Evolutionary conservation across 2,797 vertebrate species (phyloP), one percentile per base, ranked within the genome.

Genomic region (Eidolon dupreanum): DNA sequence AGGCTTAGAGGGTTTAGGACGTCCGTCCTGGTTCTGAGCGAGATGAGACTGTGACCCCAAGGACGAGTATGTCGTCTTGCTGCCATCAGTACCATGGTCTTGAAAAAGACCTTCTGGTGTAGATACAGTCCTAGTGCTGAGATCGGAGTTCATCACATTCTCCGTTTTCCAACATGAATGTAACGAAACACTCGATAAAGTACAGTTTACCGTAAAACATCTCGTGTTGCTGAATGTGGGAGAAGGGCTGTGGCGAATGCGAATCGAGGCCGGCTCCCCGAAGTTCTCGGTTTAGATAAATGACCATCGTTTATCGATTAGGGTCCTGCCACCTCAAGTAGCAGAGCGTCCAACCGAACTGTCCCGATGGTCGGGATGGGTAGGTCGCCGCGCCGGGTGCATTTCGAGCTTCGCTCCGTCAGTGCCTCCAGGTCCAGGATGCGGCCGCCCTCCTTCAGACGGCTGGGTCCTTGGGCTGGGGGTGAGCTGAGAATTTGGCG

Each of bases 1-100:
- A 28, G 36, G 9, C 43, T 28, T 1, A 0, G 51, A 9, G 28
- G 36, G 12, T 26, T 1, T 7, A 1, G 3, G 33, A 13, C 26
- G 9, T 36, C 8, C 17, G 17, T 20, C 59, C 36, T 4, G 10
- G 49, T 24, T 11, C 6, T 1, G 0, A 2, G 2, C 0, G 31
- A 24, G 16, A 16, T 3, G 6, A n/a, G 70, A 16, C 43, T 4
- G 10, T 1, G 3, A 19, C 24, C 43, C 7, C 4, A 7, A 8
- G 57, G 55, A 9, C 5, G 1, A 36, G 1, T 4, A 1, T 0
- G 61, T n/a, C 15, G 7, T 31, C 84, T 61, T 6, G 8, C 5
- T 8, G 28, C 1, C 5, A 1, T 19, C 22, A 24, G 33, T 3
- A 22, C 41, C 28, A 6, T 5, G 0, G 17, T 22, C 70, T 46